A percentile compares a stretch with the other conserved stretches of the same genome.
Evolutionary conservation across 1,140 invertebrate genomes (phyloP).

Genomic region (Oreohelix idahoensis): DNA sequence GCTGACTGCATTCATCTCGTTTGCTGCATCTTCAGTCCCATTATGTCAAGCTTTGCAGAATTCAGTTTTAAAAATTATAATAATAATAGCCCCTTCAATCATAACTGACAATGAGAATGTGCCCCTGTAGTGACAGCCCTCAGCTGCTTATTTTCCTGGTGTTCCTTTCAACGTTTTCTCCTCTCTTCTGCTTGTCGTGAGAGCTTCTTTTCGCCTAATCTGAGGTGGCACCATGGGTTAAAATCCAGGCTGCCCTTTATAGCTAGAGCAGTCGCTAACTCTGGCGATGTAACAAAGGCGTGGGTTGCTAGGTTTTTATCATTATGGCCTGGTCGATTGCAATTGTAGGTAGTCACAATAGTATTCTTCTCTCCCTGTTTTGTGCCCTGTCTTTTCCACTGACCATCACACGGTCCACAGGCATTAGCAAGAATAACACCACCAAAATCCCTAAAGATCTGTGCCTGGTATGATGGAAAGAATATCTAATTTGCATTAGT

Average conservation of each 20-base stretch:
- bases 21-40: too few relatives aligned
- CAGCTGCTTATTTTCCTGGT: too few relatives aligned
- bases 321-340: constrained; percentile 97
- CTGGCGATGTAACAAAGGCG: constrained; percentile 98
- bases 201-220: too few relatives aligned
- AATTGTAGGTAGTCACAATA: constrained; percentile 99
- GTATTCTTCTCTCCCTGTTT: constrained; percentile 99
- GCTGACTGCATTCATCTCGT: too few relatives aligned
- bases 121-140: too few relatives aligned
- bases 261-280: constrained; percentile 94
- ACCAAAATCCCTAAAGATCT: constrained; percentile 82
- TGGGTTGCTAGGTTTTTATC: constrained; percentile 99
- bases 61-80: too few relatives aligned
- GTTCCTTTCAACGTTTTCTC: too few relatives aligned
- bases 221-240: too few relatives aligned
- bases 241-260: constrained; percentile 95
- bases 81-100: too few relatives aligned
- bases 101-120: too few relatives aligned
- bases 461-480: constrained; percentile 74
- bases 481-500: background rate
- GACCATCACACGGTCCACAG: constrained; percentile 99
- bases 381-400: constrained; percentile 96
- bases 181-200: too few relatives aligned
- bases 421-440: constrained; percentile 96
- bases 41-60: too few relatives aligned